A percentile compares a stretch with the other conserved stretches of the same genome.
Evolutionary conservation across 2,888 invertebrate species (phyloP).

Genomic region (Leptinotarsa haldemani): DNA sequence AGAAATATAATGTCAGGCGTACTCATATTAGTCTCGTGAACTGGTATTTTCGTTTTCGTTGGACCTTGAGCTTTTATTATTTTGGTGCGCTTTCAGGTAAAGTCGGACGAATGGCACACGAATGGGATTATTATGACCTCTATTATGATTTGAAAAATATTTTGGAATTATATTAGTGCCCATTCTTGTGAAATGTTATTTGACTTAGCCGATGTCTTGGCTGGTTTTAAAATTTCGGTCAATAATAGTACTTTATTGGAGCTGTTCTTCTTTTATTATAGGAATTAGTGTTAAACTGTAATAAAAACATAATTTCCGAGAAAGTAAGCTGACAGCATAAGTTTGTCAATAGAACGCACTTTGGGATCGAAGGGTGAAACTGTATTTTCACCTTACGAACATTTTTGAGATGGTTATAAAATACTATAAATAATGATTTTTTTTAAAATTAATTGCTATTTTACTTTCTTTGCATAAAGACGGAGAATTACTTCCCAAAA

Average conservation of each 20-base stretch:
- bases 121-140: conserved; percentile 17
- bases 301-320: background rate
- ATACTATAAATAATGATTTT: too few species aligned
- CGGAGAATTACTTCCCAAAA: too few species aligned
- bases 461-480: too few species aligned
- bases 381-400: background rate
- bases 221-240: background rate
- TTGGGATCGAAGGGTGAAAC: background rate
- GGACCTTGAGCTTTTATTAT: conserved; percentile 15
- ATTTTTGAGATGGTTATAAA: too few species aligned
- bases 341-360: background rate
- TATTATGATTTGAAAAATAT: conserved; percentile 18
- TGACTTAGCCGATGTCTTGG: conserved; percentile 20
- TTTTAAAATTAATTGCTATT: too few species aligned
- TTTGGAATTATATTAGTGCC: conserved; percentile 25
- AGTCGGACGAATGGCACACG: conserved; percentile 24
- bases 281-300: background rate
- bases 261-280: conserved; percentile 12
- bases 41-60: conserved; percentile 4
- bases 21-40: background rate
- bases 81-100: conserved; percentile 20
- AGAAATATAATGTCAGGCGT: background rate
- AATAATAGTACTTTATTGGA: conserved; percentile 4
- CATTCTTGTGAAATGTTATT: conserved; percentile 18
- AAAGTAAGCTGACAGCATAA: conserved; percentile 6